Conservation (phyloP, 2,888 invertebrate genomes). For the Clistopyga incitator region DNA sequence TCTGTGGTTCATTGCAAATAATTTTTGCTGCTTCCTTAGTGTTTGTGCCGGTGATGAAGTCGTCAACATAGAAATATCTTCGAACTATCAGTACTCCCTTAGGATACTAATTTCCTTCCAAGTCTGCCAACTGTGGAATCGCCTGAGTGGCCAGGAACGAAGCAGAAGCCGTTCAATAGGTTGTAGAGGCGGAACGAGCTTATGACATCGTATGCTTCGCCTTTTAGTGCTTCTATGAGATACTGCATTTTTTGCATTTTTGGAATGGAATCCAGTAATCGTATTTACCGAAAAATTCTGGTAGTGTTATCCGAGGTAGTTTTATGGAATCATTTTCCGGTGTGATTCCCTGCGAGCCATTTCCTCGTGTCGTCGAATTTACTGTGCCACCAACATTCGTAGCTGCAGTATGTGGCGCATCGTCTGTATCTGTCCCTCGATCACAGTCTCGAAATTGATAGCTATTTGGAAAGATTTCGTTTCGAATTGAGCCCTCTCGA, state of each 20-base stretch:
- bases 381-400: background rate
- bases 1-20: slow-evolving; percentile 9
- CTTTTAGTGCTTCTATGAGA: slow-evolving; percentile 2
- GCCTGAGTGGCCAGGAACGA: too few species aligned
- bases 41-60: too few species aligned
- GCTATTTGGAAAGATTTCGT: background rate
- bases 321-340: slow-evolving; percentile 22
- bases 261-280: slow-evolving; percentile 56
- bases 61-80: too few species aligned
- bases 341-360: background rate
- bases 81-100: too few species aligned
- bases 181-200: slow-evolving; percentile 22
- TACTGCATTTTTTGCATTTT: slow-evolving; percentile 57
- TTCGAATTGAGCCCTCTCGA: background rate
- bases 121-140: background rate
- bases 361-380: background rate
- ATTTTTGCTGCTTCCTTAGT: background rate
- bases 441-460: background rate
- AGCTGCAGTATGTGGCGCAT: background rate
- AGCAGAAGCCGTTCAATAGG: too few species aligned
- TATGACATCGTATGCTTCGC: slow-evolving; percentile 38
- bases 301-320: slow-evolving; percentile 43
- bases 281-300: slow-evolving; percentile 46
- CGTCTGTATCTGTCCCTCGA: background rate
- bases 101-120: background rate